Evolutionary conservation across 23 tunicate genomes (phyloP), one percentile per base, ranked within the genome.

Genomic region (Styela plicata): DNA sequence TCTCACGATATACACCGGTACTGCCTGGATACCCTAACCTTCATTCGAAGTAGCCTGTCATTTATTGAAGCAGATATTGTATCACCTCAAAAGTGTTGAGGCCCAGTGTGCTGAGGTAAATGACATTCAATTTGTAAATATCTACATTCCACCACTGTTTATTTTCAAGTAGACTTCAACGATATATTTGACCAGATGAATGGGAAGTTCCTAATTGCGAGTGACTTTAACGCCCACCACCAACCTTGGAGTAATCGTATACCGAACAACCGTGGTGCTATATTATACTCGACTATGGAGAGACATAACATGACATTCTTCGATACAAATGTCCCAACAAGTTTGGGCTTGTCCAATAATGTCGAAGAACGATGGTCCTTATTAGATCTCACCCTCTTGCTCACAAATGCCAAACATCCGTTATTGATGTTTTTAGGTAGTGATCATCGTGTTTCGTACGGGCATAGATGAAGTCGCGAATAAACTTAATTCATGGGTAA

Each of bases 371-470:
- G 71, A 5, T 66, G 31, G 30, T 66, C 71, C 16, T 28, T 66
- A 26, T 25, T 66, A 26, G 71, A 66, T 28, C 71, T 66, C 71
- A 66, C 71, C 16, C 30, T 66, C 7, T 66, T 5, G 30, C 71
- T 10, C 31, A 26, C 10, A 66, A 28, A 17, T 66, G 71, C 71
- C 5, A 28, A 25, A 25, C 31, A 5, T 26, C 30, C 10, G 71
- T 66, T 28, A 7, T 66, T 3, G 71, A 66, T 17, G 31, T 66
- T 66, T 26, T 66, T 66, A 66, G 71, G 71, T 25, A 66, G 71
- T n/a, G n/a, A n/a, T n/a, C n/a, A n/a, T n/a, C n/a, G n/a, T n/a
- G n/a, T n/a, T n/a, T n/a, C n/a, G n/a, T n/a, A n/a, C n/a, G n/a
- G n/a, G n/a, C n/a, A n/a, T n/a, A n/a, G n/a, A n/a, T n/a, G n/a